Conservation (phyloP, 1,140 invertebrate species). For the Polypedilum pembai region DNA sequence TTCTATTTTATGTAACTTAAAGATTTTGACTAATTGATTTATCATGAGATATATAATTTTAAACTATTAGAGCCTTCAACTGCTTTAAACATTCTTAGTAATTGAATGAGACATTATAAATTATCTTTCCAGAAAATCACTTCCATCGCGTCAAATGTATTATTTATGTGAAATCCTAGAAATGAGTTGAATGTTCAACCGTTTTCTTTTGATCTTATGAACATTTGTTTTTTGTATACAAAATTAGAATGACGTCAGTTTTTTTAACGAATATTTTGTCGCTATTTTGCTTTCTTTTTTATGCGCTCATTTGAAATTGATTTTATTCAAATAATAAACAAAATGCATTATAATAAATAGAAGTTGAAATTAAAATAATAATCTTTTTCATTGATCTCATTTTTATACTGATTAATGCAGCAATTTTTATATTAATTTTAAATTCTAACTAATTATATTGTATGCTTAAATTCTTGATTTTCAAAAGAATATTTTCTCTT, state of each 20-base stretch:
- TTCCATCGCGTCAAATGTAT: background rate
- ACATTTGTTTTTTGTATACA: background rate
- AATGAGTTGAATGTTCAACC: background rate
- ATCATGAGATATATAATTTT: background rate
- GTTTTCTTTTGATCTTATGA: background rate
- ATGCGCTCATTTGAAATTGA: conserved; percentile 15
- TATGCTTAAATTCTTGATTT: no score
- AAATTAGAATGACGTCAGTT: background rate
- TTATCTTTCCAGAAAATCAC: conserved; percentile 22
- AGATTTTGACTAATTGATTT: background rate
- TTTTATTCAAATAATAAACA: background rate
- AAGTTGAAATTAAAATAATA: no score
- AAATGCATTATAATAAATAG: no score
- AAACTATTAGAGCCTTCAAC: background rate
- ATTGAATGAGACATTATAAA: conserved; percentile 18
- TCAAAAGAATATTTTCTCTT: no score
- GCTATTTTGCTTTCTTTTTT: background rate
- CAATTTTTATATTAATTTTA: no score
- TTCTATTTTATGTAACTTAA: background rate
- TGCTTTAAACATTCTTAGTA: background rate
- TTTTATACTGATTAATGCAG: no score
- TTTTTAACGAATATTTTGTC: background rate
- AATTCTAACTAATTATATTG: no score
- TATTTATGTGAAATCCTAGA: conserved; percentile 1
- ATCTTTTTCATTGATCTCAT: no score